Evolutionary conservation across 2,113 vertebrate genomes (phyloP), one percentile per base, ranked within the genome.

Genomic region (Tragulus kanchil): DNA sequence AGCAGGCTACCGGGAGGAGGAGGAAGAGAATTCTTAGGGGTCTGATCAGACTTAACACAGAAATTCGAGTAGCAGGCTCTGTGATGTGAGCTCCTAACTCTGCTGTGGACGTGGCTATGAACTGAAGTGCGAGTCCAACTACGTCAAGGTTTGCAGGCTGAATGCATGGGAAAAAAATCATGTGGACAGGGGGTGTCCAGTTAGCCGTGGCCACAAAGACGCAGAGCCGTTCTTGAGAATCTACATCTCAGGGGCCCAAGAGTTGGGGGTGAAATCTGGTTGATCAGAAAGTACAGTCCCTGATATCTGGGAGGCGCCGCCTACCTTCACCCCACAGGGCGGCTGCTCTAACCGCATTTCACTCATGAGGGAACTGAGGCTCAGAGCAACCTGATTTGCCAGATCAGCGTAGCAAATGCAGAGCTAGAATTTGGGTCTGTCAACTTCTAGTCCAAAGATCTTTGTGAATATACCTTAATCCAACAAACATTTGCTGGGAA

Each of bases 401-500:
- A 90, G 58, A 11, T 77, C 71, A 93, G 36, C 5, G 50, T 69
- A 86, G 23, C 59, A 64, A 94, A 17, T 52, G 2, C 31, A 31
- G 69, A 6, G 31, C 48, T 8, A 90, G 69, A 82, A 85, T 65
- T 87, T 50, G 65, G 50, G 23, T 96, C 25, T 12, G 1, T 73
- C 52, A 56, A 45, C 8, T 77, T 88, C 71, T 28, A 62, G 73
- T 50, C 54, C 92, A 26, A 89, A 93, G 36, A 79, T 54, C 48
- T 92, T 86, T 73, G 56, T 69, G 89, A 83, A 77, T 23, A 48
- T 64, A 28, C 23, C 26, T 89, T 85, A 78, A 59, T 64, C 67
- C 90, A 61, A 95, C 9, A 86, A 36, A 45, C 25, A 83, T 62
- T 82, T 48, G 42, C 77, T 42, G 56, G 81, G 42, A 96, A 92